Evolutionary conservation across 2,113 vertebrate species (phyloP).

Genomic region (Prionailurus bengalensis): DNA sequence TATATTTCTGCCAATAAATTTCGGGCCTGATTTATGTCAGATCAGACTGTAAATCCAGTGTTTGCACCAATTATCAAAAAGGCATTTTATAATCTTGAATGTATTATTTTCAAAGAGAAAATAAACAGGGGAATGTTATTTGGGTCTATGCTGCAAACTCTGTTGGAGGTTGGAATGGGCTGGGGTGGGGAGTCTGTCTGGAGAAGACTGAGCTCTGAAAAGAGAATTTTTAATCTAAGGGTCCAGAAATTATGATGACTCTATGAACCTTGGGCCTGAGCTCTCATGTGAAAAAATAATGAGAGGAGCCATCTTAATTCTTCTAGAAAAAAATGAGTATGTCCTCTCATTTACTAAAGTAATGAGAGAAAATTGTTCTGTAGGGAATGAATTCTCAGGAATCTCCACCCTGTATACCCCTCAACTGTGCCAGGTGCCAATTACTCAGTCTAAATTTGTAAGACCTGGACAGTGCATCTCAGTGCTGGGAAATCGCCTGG

Average conservation of each 20-base stretch:
- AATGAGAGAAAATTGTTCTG: neutral
- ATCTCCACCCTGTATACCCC: neutral
- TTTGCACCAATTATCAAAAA: constrained; percentile 57
- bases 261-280: neutral
- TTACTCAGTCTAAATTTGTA: neutral
- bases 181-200: neutral
- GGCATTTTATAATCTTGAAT: neutral
- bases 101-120: constrained; percentile 49
- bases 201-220: neutral
- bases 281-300: constrained; percentile 1
- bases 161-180: neutral
- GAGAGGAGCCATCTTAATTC: neutral
- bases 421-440: neutral
- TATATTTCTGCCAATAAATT: constrained; percentile 73
- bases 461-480: neutral
- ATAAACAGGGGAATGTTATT: neutral
- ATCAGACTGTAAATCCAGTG: constrained; percentile 58
- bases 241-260: neutral
- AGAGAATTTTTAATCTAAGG: neutral
- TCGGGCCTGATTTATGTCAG: constrained; percentile 68
- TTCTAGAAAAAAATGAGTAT: neutral
- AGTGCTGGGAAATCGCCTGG: neutral
- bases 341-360: neutral
- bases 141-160: neutral
- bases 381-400: neutral